Percentiles rank a stretch among this genome's conserved stretches.
phyloP scores from a whole-genome alignment of 2,888 invertebrate species.

The Epinotia ramella region DNA sequence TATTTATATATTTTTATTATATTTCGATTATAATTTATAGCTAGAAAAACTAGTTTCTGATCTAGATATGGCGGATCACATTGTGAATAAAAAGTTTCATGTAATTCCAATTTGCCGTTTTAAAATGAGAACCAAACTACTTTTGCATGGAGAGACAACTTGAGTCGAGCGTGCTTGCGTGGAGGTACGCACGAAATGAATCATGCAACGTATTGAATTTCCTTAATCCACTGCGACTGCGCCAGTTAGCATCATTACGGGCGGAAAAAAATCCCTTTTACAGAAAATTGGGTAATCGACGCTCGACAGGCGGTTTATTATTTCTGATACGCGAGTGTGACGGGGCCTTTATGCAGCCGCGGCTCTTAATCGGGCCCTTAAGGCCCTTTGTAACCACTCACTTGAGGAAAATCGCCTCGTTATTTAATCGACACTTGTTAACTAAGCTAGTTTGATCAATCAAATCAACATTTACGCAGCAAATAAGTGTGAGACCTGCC shows the following conservation, averaged over 20 bases:
- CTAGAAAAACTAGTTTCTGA: no score
- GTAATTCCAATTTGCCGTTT: no score
- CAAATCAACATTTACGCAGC: not conserved
- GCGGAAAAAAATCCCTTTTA: conserved; percentile 63
- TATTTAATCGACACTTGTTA: conserved; percentile 6
- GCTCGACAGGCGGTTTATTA: conserved; percentile 57
- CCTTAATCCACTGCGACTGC: conserved; percentile 16
- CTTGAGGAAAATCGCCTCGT: not conserved
- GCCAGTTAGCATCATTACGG: conserved; percentile 58
- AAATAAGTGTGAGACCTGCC: not conserved
- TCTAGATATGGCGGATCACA: no score
- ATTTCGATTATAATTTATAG: no score
- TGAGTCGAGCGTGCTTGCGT: no score
- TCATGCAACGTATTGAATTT: not conserved
- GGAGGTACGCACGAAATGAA: no score
- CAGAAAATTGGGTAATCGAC: conserved; percentile 75
- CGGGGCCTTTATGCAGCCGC: conserved; percentile 32
- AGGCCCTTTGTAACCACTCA: not conserved
- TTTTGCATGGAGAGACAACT: no score
- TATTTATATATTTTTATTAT: no score
- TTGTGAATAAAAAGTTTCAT: no score
- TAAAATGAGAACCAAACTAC: no score
- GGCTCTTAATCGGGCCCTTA: conserved; percentile 24
- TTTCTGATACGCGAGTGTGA: conserved; percentile 55
- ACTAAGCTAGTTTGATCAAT: not conserved